Base-by-base conservation (phyloP, 2,797 vertebrate genomes). In the Cichlasoma orientale region DNA sequence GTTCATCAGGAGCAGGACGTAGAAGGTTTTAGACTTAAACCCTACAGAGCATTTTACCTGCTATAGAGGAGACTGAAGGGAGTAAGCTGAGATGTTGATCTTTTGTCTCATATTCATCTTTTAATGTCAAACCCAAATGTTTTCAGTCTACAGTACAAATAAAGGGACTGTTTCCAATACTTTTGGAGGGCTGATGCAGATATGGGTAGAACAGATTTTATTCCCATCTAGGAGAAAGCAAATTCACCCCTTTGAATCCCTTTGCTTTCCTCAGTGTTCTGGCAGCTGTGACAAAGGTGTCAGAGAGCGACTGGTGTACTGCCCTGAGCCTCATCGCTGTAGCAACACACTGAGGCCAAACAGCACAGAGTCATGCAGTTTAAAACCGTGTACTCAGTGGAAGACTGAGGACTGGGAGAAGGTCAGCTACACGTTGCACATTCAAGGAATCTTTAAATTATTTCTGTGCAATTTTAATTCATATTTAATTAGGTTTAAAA, bases 261-360 rank as follows among this genome's bases (percentile, higher is more conserved):
- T 61, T 16, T 63, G 27, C 82, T 33, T 71, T 21, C 27, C 9
- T 79, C 87, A 99, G 97, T 99, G 97, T 85, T 97, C 96, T 0
- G 95, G 94, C 84, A 95, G 93, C 47, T 98, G 97, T 81, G 97
- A 96, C 0, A 93, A 90, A 1, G 97, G 97, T 21, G 29, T 94
- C 63, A 95, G 87, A 74, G 90, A 96, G 71, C 95, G 96, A 36
- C 81, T 7, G 4, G 90, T 98, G 27, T 94, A 83, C 80, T 99
- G 97, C 80, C 94, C 95, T 0, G 87, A 92, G 75, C 89, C 85
- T 0, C 89, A 95, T 41, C 92, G 66, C 78, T 99, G 97, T 75
- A 94, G 95, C 79, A 55, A 88, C 85, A 85, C 75, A 1, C 86
- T 90, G 80, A 96, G 88, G 78, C 98, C 97, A 6, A 88, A 86